Conservation (phyloP, 1,140 invertebrate genomes). For the Mamestra configurata region DNA sequence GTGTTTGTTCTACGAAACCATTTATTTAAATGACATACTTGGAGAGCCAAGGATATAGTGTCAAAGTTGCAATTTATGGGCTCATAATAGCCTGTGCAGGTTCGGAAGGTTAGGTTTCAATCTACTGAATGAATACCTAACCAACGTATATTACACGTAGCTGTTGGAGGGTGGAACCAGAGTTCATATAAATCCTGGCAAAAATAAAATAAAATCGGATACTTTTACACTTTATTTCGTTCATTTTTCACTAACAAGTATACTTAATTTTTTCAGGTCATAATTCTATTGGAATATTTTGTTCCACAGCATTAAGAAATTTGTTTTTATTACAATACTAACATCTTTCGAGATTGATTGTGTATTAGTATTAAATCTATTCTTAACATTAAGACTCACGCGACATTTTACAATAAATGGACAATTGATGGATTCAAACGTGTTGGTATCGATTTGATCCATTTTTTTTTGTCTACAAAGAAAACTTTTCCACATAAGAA, state of each 20-base stretch:
- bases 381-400: constrained; percentile 36
- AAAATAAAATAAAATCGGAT: constrained; percentile 35
- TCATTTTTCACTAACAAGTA: constrained; percentile 51
- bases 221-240: constrained; percentile 47
- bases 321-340: constrained; percentile 1
- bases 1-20: too few relatives aligned
- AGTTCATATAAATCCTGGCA: not conserved
- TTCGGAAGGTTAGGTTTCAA: too few relatives aligned
- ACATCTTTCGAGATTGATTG: constrained; percentile 13
- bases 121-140: too few relatives aligned
- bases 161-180: too few relatives aligned
- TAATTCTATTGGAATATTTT: constrained; percentile 51
- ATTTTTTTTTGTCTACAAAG: not conserved
- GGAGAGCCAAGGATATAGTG: too few relatives aligned
- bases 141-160: too few relatives aligned
- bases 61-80: too few relatives aligned
- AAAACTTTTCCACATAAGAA: not conserved
- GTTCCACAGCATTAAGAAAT: constrained; percentile 48
- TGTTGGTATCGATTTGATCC: not conserved
- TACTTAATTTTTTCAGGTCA: constrained; percentile 43
- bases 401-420: constrained; percentile 15
- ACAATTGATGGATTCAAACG: not conserved
- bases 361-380: constrained; percentile 18
- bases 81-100: too few relatives aligned
- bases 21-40: too few relatives aligned